phyloP scores from a whole-genome alignment of 2,113 vertebrate genomes.

The Eretmochelys imbricata region DNA sequence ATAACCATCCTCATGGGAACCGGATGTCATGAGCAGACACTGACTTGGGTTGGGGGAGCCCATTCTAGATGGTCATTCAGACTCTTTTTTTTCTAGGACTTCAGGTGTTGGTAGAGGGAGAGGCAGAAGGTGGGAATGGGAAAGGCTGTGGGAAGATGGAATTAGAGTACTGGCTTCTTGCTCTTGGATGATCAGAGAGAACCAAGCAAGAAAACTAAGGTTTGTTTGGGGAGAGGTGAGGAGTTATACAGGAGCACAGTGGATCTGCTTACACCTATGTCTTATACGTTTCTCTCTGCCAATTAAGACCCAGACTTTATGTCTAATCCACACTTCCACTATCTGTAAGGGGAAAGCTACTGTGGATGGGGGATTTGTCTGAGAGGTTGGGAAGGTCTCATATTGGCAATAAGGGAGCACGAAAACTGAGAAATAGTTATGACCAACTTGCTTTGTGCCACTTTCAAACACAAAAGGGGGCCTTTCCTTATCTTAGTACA shows the following conservation, averaged over 20 bases:
- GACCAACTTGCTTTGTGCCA: background rate
- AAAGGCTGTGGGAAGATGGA: fast-evolving
- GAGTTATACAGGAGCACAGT: background rate
- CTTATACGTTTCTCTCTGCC: background rate
- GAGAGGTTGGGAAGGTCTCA: background rate
- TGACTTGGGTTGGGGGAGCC: background rate
- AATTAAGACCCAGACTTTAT: background rate
- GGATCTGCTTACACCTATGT: background rate
- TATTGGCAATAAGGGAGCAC: background rate
- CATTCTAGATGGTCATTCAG: background rate
- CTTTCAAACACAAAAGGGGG: background rate
- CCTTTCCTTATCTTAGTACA: background rate
- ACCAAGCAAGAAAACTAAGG: background rate
- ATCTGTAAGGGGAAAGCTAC: background rate
- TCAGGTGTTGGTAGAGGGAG: background rate
- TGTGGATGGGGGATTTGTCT: background rate
- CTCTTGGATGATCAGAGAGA: background rate
- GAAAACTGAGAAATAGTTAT: background rate
- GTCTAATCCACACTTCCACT: background rate
- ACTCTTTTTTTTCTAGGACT: background rate
- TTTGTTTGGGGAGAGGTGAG: constrained; percentile 6
- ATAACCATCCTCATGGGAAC: background rate
- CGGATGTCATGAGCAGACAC: constrained; percentile 3
- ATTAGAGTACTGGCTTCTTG: background rate
- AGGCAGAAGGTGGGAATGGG: background rate